Evolutionary conservation across 2,888 invertebrate species (phyloP), one percentile per base, ranked within the genome.

Genomic region (Lithophane semibrunnea): DNA sequence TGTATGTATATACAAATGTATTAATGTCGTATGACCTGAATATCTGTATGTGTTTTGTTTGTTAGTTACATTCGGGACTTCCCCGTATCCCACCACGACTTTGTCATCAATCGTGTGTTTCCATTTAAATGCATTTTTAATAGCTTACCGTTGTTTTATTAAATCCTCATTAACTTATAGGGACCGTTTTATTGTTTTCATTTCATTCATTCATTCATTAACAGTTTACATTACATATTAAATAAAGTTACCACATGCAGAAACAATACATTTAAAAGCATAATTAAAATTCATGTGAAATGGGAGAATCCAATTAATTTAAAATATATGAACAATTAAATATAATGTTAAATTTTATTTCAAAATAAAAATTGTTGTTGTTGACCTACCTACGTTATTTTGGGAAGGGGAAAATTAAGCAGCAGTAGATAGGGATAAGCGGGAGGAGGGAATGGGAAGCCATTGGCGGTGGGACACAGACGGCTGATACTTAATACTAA

Each of bases 61-160:
- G 24, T 78, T 78, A 44, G 13, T 7, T 63, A 56, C 56, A n/a
- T 52, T 68, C 56, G 73, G 79, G 79, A 58, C 3, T 58, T 80
- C 79, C 80, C 79, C 67, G 44, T 49, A 52, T 64, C 77, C 64
- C 66, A 52, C 42, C 37, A 74, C 29, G n/a, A 49, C 61, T 66
- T 60, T 47, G 54, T 80, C 64, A 73, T 73, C 56, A 78, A 9
- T 73, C 18, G 80, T 47, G 0, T 52, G 79, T 79, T 68, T 79
- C 79, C 80, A 79, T 70, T 79, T 21, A 54, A 29, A 42, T 1
- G 42, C 42, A 44, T 70, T 16, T 44, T 37, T 21, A 65, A 44
- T 52, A 37, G 37, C 8, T 29, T 10, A 16, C 3, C 44, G 2
- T 56, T 58, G 4, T 54, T 63, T 44, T 29, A 44, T 13, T 52